These are phyloP conservation scores for Prionailurus bengalensis DNA, from an alignment of 2,113 vertebrate species.

Conservation along the genomic window DNA sequence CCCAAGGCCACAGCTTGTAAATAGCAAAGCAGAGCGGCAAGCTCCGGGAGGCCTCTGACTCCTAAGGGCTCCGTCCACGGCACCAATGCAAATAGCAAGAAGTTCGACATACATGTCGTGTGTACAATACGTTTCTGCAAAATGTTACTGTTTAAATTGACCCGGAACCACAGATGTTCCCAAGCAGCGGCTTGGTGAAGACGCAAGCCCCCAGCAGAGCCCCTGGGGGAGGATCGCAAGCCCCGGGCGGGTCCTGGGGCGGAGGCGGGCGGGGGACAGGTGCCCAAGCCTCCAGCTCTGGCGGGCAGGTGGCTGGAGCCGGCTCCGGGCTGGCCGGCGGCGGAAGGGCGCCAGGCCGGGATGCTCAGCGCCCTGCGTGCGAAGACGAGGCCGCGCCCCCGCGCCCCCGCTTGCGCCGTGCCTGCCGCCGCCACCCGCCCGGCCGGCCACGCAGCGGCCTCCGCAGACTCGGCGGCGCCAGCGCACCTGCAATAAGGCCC, in stretches of 20 bases:
- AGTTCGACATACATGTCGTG: not conserved
- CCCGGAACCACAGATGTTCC: not conserved
- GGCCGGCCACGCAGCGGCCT: slow-evolving; percentile 45
- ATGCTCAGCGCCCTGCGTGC: slow-evolving; percentile 42
- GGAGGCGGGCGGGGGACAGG: not conserved
- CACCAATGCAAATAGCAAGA: not conserved
- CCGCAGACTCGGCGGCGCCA: slow-evolving; percentile 88
- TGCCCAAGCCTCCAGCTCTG: not conserved
- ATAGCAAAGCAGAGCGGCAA: too few species aligned
- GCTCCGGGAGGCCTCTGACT: not conserved
- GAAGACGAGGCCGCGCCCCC: slow-evolving; percentile 58
- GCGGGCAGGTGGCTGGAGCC: slow-evolving; percentile 4
- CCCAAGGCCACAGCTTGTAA: not conserved
- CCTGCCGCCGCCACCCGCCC: slow-evolving; percentile 65
- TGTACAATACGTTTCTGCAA: not conserved
- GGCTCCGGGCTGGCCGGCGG: not conserved
- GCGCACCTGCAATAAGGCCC: slow-evolving; percentile 82
- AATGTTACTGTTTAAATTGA: not conserved
- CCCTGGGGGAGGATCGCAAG: rapidly evolving
- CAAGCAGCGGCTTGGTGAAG: not conserved
- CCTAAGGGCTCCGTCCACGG: not conserved
- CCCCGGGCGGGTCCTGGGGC: too few species aligned
- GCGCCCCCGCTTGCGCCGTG: slow-evolving; percentile 46
- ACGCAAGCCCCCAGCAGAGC: rapidly evolving
- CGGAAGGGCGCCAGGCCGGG: not conserved